Conservation (phyloP, 1,140 invertebrate species). For the Dryas iulia region DNA sequence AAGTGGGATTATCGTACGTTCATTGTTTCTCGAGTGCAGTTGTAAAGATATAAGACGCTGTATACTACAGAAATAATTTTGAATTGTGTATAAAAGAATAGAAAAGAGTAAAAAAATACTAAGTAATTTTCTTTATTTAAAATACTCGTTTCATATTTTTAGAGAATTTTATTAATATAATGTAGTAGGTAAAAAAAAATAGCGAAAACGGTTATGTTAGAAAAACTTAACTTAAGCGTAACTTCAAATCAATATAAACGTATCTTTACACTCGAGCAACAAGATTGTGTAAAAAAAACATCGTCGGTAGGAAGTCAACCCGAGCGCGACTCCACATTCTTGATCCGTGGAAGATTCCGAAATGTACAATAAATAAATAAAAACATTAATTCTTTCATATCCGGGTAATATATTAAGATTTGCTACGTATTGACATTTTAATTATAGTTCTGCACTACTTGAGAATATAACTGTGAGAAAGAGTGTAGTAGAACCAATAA, state of each 20-base stretch:
- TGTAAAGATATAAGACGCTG: constrained; percentile 4
- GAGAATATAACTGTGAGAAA: not conserved
- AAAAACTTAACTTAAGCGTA: constrained; percentile 28
- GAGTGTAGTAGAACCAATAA: not conserved
- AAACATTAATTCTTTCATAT: not conserved
- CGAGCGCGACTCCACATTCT: constrained; percentile 48
- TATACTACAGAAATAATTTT: not conserved
- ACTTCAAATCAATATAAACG: constrained; percentile 45
- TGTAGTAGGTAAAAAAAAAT: no score
- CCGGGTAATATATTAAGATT: not conserved
- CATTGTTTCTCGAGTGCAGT: constrained; percentile 29
- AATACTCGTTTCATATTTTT: not conserved
- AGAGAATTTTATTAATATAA: no score
- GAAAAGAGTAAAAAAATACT: not conserved
- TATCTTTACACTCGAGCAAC: constrained; percentile 69
- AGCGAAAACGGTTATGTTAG: not conserved
- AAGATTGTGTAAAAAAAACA: constrained; percentile 80
- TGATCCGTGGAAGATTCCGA: constrained; percentile 48
- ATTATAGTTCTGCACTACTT: not conserved
- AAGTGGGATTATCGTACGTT: constrained; percentile 34
- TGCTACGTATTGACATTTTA: not conserved
- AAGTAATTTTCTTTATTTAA: not conserved
- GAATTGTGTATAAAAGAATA: not conserved
- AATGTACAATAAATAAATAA: constrained; percentile 14
- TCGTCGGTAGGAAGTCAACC: constrained; percentile 78